Evolutionary conservation across 92 coral and sea anemone genomes (phyloP), one percentile per base, ranked within the genome.

Genomic region (Paramuricea clavata): DNA sequence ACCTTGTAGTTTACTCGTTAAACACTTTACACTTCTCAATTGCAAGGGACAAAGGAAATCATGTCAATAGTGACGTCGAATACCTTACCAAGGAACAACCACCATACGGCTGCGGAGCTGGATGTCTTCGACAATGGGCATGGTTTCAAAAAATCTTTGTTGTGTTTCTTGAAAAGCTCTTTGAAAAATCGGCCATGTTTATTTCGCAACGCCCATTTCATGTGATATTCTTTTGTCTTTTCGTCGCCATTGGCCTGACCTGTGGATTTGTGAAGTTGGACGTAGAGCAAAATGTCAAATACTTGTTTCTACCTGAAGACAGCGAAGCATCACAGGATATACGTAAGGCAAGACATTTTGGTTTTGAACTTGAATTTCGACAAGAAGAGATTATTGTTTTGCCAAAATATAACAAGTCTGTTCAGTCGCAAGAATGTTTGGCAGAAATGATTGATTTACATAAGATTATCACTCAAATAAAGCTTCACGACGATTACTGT

Each of bases 381-480:
- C 42, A 25, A 32, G 82, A 76, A 32, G 82, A 76, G 31, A 25
- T 76, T 19, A 76, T 76, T 52, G 23, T 76, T 12, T 32, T 49
- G 30, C 82, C 82, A 8, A 76, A 76, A 54, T 0, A 27, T 8
- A 22, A 27, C 28, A 76, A 76, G 19, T 33, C 23, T 16, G 82
- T 76, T 11, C 23, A 50, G 43, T 49, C 82, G 41, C 67, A 21
- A 16, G 82, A 76, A 15, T 76, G 82, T n/a, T 76, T 76, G 47
- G 41, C 68, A 12, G 82, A 76, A 49, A 49, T 76, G 68, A 76
- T 76, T 49, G 82, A 76, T 52, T n/a, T 76, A 27, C 67, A 76
- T 36, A 4, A 19, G 2, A 22, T 21, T 1, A 76, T 76, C 33
- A 60, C 25, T 12, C 26, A 9, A 33, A 49, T 52, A 32, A 6